phyloP scores from a whole-genome alignment of 2,888 invertebrate species.

The Phaonia tiefii region DNA sequence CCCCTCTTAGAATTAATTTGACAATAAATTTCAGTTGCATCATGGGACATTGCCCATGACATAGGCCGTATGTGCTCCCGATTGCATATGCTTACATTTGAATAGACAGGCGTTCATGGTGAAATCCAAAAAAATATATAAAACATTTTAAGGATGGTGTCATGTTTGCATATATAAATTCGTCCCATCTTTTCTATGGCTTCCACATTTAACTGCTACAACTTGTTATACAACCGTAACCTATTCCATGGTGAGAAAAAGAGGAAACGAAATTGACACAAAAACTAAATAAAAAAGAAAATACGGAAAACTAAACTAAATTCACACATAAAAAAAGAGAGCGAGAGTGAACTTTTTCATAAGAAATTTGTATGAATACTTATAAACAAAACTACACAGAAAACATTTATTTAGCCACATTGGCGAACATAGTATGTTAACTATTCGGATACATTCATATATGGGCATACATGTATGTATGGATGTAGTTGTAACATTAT shows the following conservation, averaged over 20 bases:
- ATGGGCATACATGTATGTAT: too few relatives aligned
- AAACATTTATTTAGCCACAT: neutral
- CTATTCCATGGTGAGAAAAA: slow-evolving; percentile 13
- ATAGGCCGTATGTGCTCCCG: slow-evolving; percentile 6
- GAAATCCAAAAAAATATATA: neutral
- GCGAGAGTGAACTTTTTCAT: slow-evolving; percentile 13
- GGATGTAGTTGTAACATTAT: neutral
- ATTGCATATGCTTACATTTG: slow-evolving; percentile 36
- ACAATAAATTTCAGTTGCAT: neutral
- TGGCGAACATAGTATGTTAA: neutral
- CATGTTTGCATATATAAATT: slow-evolving; percentile 26
- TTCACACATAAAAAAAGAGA: too few relatives aligned
- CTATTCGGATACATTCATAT: too few relatives aligned
- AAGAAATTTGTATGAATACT: slow-evolving; percentile 22
- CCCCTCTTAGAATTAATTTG: too few relatives aligned
- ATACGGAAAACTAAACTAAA: slow-evolving; percentile 15
- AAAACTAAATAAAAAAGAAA: slow-evolving; percentile 4
- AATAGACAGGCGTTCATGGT: slow-evolving; percentile 25
- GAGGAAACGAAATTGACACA: neutral
- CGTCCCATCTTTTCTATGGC: slow-evolving; percentile 13
- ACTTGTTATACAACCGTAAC: slow-evolving; percentile 32
- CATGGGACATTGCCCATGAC: neutral
- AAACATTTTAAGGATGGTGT: slow-evolving; percentile 28
- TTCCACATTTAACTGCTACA: slow-evolving; percentile 29
- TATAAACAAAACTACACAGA: slow-evolving; percentile 21